Evolutionary conservation across 2,888 invertebrate genomes (phyloP).

Genomic region (Steinernema carpocapsae): DNA sequence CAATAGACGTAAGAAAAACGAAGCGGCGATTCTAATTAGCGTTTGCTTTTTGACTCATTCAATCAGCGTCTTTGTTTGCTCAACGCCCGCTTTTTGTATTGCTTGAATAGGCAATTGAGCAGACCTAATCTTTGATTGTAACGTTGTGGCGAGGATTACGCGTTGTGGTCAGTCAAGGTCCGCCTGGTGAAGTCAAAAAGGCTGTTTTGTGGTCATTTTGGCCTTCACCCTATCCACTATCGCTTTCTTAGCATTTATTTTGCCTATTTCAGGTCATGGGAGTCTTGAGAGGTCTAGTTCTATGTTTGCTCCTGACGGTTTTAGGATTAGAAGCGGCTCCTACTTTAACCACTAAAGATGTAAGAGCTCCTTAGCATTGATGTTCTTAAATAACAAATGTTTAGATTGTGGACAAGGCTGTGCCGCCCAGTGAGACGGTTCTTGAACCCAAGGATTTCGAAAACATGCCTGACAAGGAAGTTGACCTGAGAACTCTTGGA

Average conservation of each 20-base stretch:
- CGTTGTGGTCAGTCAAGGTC: not conserved
- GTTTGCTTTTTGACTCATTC: constrained; percentile 29
- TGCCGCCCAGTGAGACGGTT: constrained; percentile 43
- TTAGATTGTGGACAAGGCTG: constrained; percentile 50
- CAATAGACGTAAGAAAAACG: not conserved
- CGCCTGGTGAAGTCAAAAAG: not conserved
- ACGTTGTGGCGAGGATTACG: not conserved
- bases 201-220: not conserved
- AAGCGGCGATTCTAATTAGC: constrained; percentile 18
- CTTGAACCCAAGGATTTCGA: constrained; percentile 48
- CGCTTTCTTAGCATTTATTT: no score
- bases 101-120: not conserved
- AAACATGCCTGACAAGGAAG: constrained; percentile 44
- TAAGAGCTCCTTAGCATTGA: not conserved
- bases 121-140: not conserved
- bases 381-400: no score
- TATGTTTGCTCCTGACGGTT: no score
- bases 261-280: no score
- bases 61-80: not conserved
- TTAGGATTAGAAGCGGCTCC: no score
- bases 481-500: constrained; percentile 52
- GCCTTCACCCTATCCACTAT: no score
- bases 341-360: not conserved
- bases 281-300: no score
- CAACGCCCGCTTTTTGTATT: not conserved